A percentile compares a stretch with the other conserved stretches of the same genome.
Evolutionary conservation across 1,140 invertebrate genomes (phyloP).

Genomic region (Reticulitermes speratus): DNA sequence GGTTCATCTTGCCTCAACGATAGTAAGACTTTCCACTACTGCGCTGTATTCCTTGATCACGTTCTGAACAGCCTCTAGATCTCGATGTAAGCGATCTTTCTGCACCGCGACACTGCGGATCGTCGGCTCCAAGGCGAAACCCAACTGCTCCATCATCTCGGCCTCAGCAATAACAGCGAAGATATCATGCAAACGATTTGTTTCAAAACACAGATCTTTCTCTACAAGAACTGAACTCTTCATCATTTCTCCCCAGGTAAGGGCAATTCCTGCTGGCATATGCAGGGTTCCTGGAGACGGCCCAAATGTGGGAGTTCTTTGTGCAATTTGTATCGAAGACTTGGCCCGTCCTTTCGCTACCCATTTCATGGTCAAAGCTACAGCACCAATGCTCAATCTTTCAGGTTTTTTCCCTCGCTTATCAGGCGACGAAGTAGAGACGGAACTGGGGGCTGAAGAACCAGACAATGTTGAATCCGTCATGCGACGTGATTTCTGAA

Average conservation of each 20-base stretch:
- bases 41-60: slow-evolving; percentile 63
- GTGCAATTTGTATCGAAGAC: slow-evolving; percentile 16
- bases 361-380: slow-evolving; percentile 47
- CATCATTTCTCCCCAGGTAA: slow-evolving; percentile 64
- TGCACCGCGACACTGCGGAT: slow-evolving; percentile 68
- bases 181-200: slow-evolving; percentile 66
- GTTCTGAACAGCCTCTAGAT: slow-evolving; percentile 57
- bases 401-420: not conserved
- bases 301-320: not conserved
- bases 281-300: not conserved
- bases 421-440: not conserved
- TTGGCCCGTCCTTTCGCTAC: slow-evolving; percentile 36
- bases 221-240: slow-evolving; percentile 58
- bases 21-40: slow-evolving; percentile 57
- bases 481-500: not conserved
- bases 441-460: no score
- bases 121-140: slow-evolving; percentile 66
- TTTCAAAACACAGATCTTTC: slow-evolving; percentile 59
- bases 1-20: slow-evolving; percentile 53
- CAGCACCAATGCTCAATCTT: not conserved
- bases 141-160: slow-evolving; percentile 70
- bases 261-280: not conserved
- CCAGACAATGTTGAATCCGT: no score
- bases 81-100: slow-evolving; percentile 62
- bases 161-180: slow-evolving; percentile 74